These are phyloP conservation scores for Ictalurus punctatus DNA, from an alignment of 2,113 vertebrate genomes.

Conservation along the genomic window DNA sequence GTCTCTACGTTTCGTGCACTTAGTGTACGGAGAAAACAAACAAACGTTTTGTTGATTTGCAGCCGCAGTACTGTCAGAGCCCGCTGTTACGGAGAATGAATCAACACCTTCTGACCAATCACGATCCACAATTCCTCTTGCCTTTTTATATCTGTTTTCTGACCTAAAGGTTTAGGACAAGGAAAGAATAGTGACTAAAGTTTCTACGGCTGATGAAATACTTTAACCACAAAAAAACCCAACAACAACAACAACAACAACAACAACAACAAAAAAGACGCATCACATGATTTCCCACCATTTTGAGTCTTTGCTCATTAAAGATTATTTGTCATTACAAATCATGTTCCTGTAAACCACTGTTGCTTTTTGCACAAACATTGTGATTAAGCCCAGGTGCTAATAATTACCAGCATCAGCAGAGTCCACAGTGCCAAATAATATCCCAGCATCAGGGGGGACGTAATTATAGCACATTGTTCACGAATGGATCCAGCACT, in stretches of 20 bases:
- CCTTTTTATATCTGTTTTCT: background rate
- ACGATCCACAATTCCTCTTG: background rate
- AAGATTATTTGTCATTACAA: background rate
- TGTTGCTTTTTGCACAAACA: conserved; percentile 32
- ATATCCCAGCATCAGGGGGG: conserved; percentile 27
- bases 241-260: background rate
- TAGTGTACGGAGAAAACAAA: too few species aligned
- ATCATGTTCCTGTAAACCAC: background rate
- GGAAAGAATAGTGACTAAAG: background rate
- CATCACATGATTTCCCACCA: too few species aligned
- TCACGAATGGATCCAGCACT: conserved; percentile 17
- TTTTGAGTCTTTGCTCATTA: background rate
- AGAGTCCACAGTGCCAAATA: conserved; percentile 30
- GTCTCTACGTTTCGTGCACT: background rate
- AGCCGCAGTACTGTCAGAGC: background rate
- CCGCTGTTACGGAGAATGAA: background rate
- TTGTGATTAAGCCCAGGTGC: conserved; percentile 42
- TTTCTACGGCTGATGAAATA: background rate
- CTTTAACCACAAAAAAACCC: background rate
- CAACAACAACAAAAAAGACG: too few species aligned
- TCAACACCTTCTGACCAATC: background rate
- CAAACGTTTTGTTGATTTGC: background rate
- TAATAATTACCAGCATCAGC: conserved; percentile 40
- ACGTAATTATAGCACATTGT: conserved; percentile 44
- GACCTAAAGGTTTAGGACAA: too few species aligned